A percentile compares a stretch with the other conserved stretches of the same genome.
Evolutionary conservation across 2,797 vertebrate species (phyloP).

Genomic region (Propithecus deckenii): DNA sequence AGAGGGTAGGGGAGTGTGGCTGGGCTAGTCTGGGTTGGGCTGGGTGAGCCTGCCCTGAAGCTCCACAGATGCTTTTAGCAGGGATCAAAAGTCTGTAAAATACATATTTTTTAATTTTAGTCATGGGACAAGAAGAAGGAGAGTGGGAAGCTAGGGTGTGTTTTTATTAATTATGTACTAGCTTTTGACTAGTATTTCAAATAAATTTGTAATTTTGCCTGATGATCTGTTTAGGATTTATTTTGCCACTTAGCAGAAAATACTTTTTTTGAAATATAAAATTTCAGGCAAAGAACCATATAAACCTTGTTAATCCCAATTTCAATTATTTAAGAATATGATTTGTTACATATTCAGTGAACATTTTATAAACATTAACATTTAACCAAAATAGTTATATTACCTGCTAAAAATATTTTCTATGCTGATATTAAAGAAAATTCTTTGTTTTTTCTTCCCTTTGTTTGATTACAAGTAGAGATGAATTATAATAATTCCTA

Average conservation of each 20-base stretch:
- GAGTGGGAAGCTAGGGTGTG: background rate
- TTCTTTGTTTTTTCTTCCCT: slow-evolving; percentile 39
- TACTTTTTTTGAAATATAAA: slow-evolving; percentile 30
- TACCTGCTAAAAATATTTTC: slow-evolving; percentile 50
- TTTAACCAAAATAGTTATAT: slow-evolving; percentile 17
- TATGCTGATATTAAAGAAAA: background rate
- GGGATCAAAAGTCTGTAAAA: too few relatives aligned
- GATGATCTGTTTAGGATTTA: background rate
- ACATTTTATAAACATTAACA: background rate
- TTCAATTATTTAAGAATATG: background rate
- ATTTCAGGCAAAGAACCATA: slow-evolving; percentile 22
- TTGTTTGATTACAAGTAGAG: slow-evolving; percentile 20
- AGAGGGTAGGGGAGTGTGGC: too few relatives aligned
- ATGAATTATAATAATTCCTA: slow-evolving; percentile 50
- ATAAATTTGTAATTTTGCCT: slow-evolving; percentile 34
- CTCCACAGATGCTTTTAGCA: too few relatives aligned
- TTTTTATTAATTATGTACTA: background rate
- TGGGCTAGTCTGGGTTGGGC: too few relatives aligned
- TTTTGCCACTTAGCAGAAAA: background rate
- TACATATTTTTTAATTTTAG: background rate
- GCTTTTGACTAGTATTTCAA: slow-evolving; percentile 30
- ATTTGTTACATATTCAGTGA: slow-evolving; percentile 40
- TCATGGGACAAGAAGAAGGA: background rate
- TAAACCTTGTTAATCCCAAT: background rate
- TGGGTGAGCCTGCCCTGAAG: too few relatives aligned